phyloP scores from a whole-genome alignment of 2,888 invertebrate species.

The Rhorus exstirpatorius region DNA sequence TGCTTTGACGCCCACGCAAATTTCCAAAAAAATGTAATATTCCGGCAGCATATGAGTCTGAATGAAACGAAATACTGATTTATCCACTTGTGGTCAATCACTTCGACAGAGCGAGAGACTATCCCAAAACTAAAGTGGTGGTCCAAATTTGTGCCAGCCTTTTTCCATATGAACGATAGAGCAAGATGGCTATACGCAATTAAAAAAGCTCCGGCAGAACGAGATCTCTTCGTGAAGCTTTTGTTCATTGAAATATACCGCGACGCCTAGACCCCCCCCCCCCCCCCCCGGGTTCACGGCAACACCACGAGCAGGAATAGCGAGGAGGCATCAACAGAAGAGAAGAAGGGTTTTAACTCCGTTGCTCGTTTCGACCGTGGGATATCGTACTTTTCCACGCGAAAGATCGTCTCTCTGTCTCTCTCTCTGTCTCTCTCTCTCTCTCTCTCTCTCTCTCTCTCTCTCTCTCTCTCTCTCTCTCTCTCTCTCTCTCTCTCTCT shows the following conservation, averaged over 20 bases:
- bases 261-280: constrained; percentile 55
- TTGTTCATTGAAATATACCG: constrained; percentile 65
- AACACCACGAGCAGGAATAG: constrained; percentile 39
- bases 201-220: constrained; percentile 61
- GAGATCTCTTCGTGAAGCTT: constrained; percentile 51
- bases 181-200: constrained; percentile 58
- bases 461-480: no score
- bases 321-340: constrained; percentile 28
- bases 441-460: constrained; percentile 18
- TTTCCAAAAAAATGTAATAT: no score
- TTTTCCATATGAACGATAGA: constrained; percentile 23
- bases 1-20: no score
- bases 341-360: constrained; percentile 54
- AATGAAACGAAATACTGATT: not conserved
- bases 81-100: not conserved
- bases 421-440: constrained; percentile 28
- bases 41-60: not conserved
- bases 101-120: not conserved
- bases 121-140: not conserved
- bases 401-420: constrained; percentile 51
- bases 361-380: constrained; percentile 58
- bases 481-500: no score
- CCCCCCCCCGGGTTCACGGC: constrained; percentile 30
- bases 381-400: constrained; percentile 65
- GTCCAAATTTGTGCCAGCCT: not conserved